Percentiles rank a stretch among this genome's conserved stretches.
These are phyloP conservation scores for Pandemis heparana DNA, from an alignment of 2,888 invertebrate genomes.

Conservation along the genomic window DNA sequence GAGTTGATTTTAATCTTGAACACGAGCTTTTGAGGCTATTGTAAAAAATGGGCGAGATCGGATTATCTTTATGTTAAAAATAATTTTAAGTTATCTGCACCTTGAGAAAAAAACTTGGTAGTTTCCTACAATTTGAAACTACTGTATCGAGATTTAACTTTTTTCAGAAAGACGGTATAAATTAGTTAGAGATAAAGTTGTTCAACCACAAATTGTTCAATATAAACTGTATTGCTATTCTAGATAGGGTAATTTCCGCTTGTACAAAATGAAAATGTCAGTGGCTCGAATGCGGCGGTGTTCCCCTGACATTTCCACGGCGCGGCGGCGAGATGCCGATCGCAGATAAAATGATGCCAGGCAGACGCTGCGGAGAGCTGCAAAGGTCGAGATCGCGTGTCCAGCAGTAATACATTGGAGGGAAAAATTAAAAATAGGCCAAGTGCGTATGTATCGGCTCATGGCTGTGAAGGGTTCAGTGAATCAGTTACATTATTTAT, in stretches of 20 bases:
- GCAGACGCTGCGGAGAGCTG: background rate
- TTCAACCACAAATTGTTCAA: background rate
- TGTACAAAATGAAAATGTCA: constrained; percentile 37
- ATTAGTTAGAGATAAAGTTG: no score
- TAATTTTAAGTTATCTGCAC: background rate
- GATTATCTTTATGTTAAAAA: constrained; percentile 18
- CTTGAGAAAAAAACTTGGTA: background rate
- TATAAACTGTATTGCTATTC: constrained; percentile 11
- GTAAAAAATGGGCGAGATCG: constrained; percentile 25
- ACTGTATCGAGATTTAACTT: no score
- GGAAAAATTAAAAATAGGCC: no score
- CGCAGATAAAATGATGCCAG: constrained; percentile 19
- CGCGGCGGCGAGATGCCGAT: constrained; percentile 17
- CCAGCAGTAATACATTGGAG: no score
- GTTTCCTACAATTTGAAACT: no score
- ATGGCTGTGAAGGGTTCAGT: no score
- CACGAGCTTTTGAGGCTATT: constrained; percentile 14
- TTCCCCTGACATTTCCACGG: constrained; percentile 39
- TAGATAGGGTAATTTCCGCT: constrained; percentile 24
- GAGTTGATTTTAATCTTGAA: constrained; percentile 32
- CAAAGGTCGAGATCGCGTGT: background rate
- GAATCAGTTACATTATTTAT: no score
- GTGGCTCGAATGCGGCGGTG: constrained; percentile 21
- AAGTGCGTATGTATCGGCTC: no score
- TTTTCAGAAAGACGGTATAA: background rate